A percentile compares a stretch with the other conserved stretches of the same genome.
Conservation (phyloP, 2,797 vertebrate genomes). For the Amblyraja radiata region DNA sequence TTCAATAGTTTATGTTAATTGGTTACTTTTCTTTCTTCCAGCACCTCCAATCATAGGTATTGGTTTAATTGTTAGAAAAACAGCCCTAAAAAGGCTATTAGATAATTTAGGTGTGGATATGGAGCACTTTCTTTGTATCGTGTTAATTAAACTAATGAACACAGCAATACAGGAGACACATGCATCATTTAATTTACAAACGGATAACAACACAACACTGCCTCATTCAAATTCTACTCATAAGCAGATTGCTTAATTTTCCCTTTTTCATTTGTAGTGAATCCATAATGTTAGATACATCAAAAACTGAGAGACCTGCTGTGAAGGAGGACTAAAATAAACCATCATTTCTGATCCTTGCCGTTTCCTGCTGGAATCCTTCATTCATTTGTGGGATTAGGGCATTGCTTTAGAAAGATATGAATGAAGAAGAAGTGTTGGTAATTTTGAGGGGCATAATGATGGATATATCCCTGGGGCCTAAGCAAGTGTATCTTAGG, state of each 20-base stretch:
- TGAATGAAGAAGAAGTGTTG: too few relatives aligned
- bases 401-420: too few relatives aligned
- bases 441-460: too few relatives aligned
- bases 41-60: not conserved
- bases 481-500: too few relatives aligned
- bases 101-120: not conserved
- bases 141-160: constrained; percentile 20
- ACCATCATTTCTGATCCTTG: not conserved
- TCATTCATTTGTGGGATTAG: too few relatives aligned
- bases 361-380: not conserved
- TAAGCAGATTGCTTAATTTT: not conserved
- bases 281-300: not conserved
- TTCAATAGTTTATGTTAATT: not conserved
- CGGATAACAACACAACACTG: not conserved
- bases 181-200: not conserved
- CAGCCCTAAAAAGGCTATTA: not conserved
- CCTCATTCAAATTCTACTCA: constrained; percentile 26
- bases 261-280: constrained; percentile 4
- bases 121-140: not conserved
- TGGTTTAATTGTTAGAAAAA: not conserved
- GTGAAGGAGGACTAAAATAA: not conserved
- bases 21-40: not conserved
- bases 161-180: not conserved
- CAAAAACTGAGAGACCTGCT: not conserved
- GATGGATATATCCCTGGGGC: too few relatives aligned